Evolutionary conservation across 1,140 invertebrate genomes (phyloP).

Genomic region (Brachionus koreanus): DNA sequence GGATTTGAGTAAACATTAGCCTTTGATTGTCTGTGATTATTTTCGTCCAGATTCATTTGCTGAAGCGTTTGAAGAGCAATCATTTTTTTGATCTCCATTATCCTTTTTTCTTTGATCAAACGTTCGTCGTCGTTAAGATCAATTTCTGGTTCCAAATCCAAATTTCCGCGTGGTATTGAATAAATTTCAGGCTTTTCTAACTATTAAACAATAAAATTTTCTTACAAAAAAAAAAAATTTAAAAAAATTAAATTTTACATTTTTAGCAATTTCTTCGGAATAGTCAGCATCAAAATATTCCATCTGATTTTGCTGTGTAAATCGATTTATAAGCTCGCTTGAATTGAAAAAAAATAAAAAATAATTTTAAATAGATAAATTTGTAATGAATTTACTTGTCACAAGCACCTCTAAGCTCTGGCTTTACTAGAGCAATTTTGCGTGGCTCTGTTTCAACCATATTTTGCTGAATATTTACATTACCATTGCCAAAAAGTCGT

Average conservation of each 20-base stretch:
- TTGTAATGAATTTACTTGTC: background rate
- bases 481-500: conserved; percentile 19
- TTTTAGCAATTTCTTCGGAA: conserved; percentile 34
- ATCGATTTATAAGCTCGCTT: conserved; percentile 23
- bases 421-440: conserved; percentile 43
- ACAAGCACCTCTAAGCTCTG: conserved; percentile 12
- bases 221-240: background rate
- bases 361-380: background rate
- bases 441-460: background rate
- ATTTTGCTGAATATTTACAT: conserved; percentile 13
- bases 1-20: background rate
- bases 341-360: background rate
- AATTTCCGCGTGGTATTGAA: conserved; percentile 19
- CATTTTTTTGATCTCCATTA: conserved; percentile 43
- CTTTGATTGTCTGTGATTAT: background rate
- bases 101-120: conserved; percentile 14
- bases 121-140: conserved; percentile 35
- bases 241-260: background rate
- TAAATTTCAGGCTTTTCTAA: conserved; percentile 6
- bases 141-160: conserved; percentile 37
- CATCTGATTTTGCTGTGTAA: conserved; percentile 44
- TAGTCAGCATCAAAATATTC: conserved; percentile 44
- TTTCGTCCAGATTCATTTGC: conserved; percentile 28
- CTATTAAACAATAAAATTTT: background rate
- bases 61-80: conserved; percentile 38